These are phyloP conservation scores for Muntiacus muntjak DNA, from an alignment of 2,113 vertebrate species.

Conservation along the genomic window DNA sequence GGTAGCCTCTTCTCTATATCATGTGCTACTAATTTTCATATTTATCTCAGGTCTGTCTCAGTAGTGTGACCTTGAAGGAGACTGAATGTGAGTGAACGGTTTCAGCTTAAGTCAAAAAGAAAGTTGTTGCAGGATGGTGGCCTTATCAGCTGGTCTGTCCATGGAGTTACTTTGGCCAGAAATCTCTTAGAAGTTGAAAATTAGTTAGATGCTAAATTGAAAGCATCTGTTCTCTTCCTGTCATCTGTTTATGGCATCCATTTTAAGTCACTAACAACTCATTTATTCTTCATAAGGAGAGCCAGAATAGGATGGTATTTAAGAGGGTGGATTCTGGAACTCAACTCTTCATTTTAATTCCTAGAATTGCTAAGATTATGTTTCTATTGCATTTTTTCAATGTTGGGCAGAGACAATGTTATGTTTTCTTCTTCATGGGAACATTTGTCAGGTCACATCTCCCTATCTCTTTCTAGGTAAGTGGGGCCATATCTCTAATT, in stretches of 20 bases:
- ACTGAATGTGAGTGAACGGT: not conserved
- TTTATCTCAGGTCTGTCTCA: not conserved
- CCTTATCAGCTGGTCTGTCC: not conserved
- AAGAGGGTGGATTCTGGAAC: not conserved
- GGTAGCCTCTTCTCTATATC: not conserved
- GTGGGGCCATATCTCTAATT: not conserved
- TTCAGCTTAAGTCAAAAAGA: not conserved
- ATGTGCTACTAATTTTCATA: not conserved
- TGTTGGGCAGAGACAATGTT: not conserved
- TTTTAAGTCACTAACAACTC: not conserved
- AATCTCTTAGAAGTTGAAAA: not conserved
- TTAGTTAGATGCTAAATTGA: not conserved
- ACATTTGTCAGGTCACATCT: not conserved
- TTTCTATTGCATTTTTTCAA: conserved; percentile 1
- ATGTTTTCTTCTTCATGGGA: not conserved
- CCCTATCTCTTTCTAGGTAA: not conserved
- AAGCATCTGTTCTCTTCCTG: not conserved
- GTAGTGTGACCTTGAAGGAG: not conserved
- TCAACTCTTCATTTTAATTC: not conserved
- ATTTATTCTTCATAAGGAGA: not conserved
- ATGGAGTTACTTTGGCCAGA: not conserved
- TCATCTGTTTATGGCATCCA: not conserved
- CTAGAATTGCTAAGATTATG: not conserved
- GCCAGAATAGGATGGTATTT: not conserved
- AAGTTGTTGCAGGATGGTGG: not conserved